Conservation (phyloP, 2,888 invertebrate species). For the Microplitis deprimator region DNA sequence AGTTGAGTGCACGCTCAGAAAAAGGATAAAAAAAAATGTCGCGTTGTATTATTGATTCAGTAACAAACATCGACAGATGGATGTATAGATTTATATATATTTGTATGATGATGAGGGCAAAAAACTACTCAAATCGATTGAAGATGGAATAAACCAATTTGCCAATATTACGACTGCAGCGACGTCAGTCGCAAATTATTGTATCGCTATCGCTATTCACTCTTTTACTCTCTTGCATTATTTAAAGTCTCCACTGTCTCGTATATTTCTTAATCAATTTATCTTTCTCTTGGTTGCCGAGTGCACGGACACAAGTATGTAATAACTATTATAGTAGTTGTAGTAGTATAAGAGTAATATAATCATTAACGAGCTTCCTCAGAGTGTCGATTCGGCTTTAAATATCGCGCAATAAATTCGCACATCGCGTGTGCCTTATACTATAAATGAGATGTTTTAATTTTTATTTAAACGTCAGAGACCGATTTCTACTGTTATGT, state of each 20-base stretch:
- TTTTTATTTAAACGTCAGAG: slow-evolving; percentile 26
- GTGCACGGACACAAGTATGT: not conserved
- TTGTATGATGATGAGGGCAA: slow-evolving; percentile 1
- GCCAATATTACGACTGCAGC: slow-evolving; percentile 19
- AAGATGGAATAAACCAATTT: slow-evolving; percentile 36
- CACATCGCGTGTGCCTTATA: slow-evolving; percentile 37
- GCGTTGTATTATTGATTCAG: slow-evolving; percentile 24
- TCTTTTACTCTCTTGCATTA: not conserved
- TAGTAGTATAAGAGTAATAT: slow-evolving; percentile 32
- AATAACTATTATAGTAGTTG: slow-evolving; percentile 28
- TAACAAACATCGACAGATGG: slow-evolving; percentile 29
- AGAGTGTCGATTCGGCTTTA: slow-evolving; percentile 36
- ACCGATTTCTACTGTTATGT: slow-evolving; percentile 16
- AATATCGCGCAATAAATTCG: slow-evolving; percentile 42
- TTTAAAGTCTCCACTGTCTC: not conserved
- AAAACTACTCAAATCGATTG: slow-evolving; percentile 24
- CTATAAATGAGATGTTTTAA: slow-evolving; percentile 33
- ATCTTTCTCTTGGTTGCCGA: not conserved
- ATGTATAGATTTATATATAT: slow-evolving; percentile 21
- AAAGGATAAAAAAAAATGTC: slow-evolving; percentile 6
- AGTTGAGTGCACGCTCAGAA: not conserved
- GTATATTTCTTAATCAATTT: not conserved
- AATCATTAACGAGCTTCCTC: slow-evolving; percentile 39
- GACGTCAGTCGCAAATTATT: slow-evolving; percentile 34
- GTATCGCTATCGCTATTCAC: slow-evolving; percentile 14